Evolutionary conservation across 2,113 vertebrate species (phyloP).

Genomic region (Capreolus pygargus): DNA sequence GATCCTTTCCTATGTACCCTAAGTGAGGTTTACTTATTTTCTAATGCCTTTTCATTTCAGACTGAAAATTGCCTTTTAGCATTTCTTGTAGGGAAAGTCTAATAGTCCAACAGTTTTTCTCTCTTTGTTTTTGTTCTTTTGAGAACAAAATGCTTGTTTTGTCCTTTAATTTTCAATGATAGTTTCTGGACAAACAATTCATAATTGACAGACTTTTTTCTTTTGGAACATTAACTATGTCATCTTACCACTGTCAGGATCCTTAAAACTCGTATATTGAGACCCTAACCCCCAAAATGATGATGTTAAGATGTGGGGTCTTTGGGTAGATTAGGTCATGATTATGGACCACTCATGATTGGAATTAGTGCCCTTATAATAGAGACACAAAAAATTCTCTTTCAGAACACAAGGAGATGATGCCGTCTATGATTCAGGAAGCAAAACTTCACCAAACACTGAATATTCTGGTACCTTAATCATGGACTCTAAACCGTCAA

Average conservation of each 20-base stretch:
- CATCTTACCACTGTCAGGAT: neutral
- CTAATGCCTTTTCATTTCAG: neutral
- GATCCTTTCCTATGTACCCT: neutral
- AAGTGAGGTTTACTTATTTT: neutral
- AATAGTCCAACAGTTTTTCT: neutral
- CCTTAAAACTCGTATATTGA: neutral
- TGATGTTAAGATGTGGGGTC: neutral
- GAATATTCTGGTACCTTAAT: neutral
- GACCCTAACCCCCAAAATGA: neutral
- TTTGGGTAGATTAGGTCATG: neutral
- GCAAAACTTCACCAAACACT: neutral
- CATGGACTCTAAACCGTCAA: neutral
- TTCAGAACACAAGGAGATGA: neutral
- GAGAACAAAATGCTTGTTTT: neutral
- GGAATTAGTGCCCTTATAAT: neutral
- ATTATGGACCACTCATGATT: neutral
- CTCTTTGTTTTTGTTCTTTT: neutral
- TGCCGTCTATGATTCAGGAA: neutral
- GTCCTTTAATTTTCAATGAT: neutral
- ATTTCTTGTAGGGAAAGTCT: neutral
- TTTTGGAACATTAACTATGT: neutral
- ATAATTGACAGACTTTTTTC: neutral
- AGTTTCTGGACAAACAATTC: neutral
- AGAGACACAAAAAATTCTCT: neutral
- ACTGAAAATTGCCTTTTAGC: neutral